phyloP scores from a whole-genome alignment of 2,113 vertebrate species.

The Sciurus niger region DNA sequence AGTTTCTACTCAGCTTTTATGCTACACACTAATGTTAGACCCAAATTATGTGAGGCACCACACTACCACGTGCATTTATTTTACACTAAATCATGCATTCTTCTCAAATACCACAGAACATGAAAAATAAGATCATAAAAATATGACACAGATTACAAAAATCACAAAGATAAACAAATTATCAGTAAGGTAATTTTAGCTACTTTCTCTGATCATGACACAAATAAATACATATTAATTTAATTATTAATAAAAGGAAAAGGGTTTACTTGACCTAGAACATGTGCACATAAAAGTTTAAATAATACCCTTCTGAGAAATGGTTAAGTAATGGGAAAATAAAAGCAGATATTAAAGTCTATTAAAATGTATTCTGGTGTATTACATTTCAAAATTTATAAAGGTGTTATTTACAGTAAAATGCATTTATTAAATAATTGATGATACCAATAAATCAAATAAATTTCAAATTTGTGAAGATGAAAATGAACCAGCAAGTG shows the following conservation, averaged over 20 bases:
- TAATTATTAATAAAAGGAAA: not conserved
- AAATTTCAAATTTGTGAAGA: not conserved
- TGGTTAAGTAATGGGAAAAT: not conserved
- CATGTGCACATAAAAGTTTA: not conserved
- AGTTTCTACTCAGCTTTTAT: not conserved
- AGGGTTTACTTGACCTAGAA: not conserved
- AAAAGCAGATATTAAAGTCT: conserved; percentile 16
- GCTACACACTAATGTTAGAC: not conserved
- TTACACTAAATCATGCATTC: not conserved
- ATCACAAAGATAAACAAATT: not conserved
- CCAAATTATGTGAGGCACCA: not conserved
- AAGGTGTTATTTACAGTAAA: conserved; percentile 46
- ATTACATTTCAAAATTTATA: conserved; percentile 12
- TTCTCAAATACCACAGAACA: not conserved
- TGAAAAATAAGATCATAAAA: not conserved
- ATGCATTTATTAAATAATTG: not conserved
- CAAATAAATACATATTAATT: conserved; percentile 14
- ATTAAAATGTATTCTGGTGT: conserved; percentile 5
- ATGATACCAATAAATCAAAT: conserved; percentile 25
- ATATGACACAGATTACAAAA: not conserved
- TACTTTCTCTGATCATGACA: not conserved
- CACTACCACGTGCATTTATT: not conserved
- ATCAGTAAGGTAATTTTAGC: not conserved
- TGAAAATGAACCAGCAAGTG: not conserved
- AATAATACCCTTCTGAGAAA: not conserved